A percentile compares a stretch with the other conserved stretches of the same genome.
phyloP scores from a whole-genome alignment of 2,888 invertebrate genomes.

The Eupithecia inturbata region DNA sequence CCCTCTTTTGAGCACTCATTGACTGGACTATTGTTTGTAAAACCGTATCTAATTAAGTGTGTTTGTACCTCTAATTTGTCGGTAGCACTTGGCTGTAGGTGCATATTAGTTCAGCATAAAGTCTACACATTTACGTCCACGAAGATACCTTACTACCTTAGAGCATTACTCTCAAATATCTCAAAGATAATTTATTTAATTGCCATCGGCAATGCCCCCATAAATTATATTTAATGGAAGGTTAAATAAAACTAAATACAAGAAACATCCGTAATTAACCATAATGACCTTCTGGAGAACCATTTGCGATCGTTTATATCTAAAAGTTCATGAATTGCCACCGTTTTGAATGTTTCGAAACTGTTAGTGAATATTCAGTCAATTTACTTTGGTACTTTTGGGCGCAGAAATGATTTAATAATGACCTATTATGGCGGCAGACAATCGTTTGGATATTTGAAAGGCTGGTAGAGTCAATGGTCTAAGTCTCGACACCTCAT shows the following conservation, averaged over 20 bases:
- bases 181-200: constrained; percentile 30
- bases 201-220: constrained; percentile 21
- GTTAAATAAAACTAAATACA: constrained; percentile 29
- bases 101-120: not conserved
- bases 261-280: constrained; percentile 28
- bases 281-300: constrained; percentile 18
- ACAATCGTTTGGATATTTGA: constrained; percentile 19
- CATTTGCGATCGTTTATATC: constrained; percentile 33
- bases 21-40: no score
- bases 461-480: constrained; percentile 9
- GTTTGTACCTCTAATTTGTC: not conserved
- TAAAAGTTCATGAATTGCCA: constrained; percentile 29
- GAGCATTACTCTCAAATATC: constrained; percentile 3
- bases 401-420: constrained; percentile 35
- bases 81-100: not conserved
- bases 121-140: not conserved
- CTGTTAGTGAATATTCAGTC: constrained; percentile 25
- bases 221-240: constrained; percentile 33
- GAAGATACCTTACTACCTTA: constrained; percentile 2
- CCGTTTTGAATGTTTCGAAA: constrained; percentile 24
- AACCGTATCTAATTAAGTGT: not conserved
- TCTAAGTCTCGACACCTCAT: constrained; percentile 1
- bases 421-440: constrained; percentile 31
- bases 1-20: no score
- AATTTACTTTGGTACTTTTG: constrained; percentile 24